Percentiles rank a stretch among this genome's conserved stretches.
phyloP scores from a whole-genome alignment of 2,113 vertebrate genomes.

The Hemibagrus wyckioides region DNA sequence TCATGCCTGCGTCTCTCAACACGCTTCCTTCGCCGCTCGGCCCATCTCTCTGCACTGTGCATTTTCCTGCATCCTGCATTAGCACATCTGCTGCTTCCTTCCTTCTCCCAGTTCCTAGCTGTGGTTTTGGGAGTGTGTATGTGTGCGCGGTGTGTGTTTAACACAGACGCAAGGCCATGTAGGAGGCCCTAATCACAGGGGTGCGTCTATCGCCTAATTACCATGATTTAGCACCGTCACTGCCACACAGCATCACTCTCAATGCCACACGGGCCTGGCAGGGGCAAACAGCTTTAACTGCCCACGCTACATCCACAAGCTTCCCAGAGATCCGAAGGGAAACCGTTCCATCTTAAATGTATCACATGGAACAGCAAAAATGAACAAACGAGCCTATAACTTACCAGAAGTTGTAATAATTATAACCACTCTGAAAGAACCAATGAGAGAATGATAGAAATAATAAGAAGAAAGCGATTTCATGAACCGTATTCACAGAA shows the following conservation, averaged over 20 bases:
- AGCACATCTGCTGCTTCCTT: slow-evolving; percentile 8
- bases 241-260: slow-evolving; percentile 49
- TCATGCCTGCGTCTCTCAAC: neutral
- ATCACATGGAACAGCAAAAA: neutral
- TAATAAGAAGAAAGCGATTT: neutral
- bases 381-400: neutral
- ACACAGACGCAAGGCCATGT: slow-evolving; percentile 39
- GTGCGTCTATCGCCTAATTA: slow-evolving; percentile 55
- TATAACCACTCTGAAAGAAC: neutral
- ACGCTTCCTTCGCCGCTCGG: neutral
- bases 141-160: slow-evolving; percentile 36
- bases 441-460: neutral
- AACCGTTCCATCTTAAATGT: neutral
- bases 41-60: neutral
- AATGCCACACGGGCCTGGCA: slow-evolving; percentile 42
- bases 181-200: slow-evolving; percentile 55
- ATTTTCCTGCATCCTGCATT: slow-evolving; percentile 11
- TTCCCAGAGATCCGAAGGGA: neutral
- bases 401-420: neutral
- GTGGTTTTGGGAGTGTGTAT: slow-evolving; percentile 1
- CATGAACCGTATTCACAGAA: neutral
- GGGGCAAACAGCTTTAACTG: slow-evolving; percentile 38
- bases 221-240: slow-evolving; percentile 55
- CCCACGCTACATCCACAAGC: slow-evolving; percentile 33
- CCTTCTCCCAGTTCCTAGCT: slow-evolving; percentile 1